Percentiles rank a stretch among this genome's conserved stretches.
Conservation (phyloP, 2,888 invertebrate genomes). For the Cryptocephalus moraei region DNA sequence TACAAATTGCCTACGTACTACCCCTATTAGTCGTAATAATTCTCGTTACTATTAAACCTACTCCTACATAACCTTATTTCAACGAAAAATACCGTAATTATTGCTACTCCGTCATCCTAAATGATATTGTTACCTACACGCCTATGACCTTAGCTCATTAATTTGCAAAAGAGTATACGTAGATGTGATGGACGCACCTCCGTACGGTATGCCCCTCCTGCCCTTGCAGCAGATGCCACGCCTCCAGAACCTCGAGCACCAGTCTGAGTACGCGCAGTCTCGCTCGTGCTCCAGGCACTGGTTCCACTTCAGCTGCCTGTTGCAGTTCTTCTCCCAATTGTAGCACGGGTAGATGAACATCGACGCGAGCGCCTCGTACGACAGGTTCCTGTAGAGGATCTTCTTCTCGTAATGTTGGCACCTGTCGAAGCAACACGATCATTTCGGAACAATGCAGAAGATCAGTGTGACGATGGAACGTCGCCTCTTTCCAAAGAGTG, state of each 20-base stretch:
- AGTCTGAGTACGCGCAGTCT: conserved; percentile 25
- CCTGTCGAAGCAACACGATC: conserved; percentile 9
- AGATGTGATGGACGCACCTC: conserved; percentile 16
- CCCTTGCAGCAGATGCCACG: conserved; percentile 25
- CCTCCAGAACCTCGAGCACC: conserved; percentile 23
- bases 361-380: conserved; percentile 31
- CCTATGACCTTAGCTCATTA: no score
- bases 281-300: conserved; percentile 28
- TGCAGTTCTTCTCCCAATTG: conserved; percentile 29
- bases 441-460: background rate
- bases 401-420: conserved; percentile 18
- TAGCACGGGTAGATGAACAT: conserved; percentile 32
- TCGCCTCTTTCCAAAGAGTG: no score
- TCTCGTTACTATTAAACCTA: background rate
- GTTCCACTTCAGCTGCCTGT: conserved; percentile 25
- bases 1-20: no score
- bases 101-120: no score
- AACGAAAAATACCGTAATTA: no score
- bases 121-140: no score
- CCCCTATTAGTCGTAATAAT: no score
- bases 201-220: conserved; percentile 21
- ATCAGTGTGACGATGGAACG: no score
- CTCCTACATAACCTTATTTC: no score
- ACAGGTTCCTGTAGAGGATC: conserved; percentile 23
- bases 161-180: no score